These are phyloP conservation scores for Hippocampus abdominalis DNA, from an alignment of 2,113 vertebrate genomes.

Conservation along the genomic window DNA sequence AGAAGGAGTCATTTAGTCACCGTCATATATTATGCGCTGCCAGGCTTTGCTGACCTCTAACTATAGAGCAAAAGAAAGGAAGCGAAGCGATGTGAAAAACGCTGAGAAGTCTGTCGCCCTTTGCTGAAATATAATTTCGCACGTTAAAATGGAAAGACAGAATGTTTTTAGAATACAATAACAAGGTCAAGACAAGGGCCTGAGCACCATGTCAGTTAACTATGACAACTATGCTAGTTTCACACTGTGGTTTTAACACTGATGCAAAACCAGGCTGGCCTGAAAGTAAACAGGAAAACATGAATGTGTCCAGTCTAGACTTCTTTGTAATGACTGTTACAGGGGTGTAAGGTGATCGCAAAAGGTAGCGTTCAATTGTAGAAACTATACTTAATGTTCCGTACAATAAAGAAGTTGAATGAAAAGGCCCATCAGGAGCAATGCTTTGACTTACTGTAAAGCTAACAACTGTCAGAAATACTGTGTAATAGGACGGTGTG, in stretches of 20 bases:
- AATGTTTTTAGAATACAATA: constrained; percentile 27
- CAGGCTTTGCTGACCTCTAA: constrained; percentile 31
- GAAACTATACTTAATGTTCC: constrained; percentile 1
- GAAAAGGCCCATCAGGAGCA: not conserved
- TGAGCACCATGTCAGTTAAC: constrained; percentile 21
- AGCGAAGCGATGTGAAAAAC: constrained; percentile 24
- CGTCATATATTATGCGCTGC: constrained; percentile 21
- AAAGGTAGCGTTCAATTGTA: constrained; percentile 33
- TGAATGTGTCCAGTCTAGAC: constrained; percentile 23
- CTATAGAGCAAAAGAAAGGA: constrained; percentile 31
- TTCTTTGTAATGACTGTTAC: constrained; percentile 41
- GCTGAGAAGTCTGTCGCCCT: constrained; percentile 31
- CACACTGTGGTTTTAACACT: constrained; percentile 28
- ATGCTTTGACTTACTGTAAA: constrained; percentile 9
- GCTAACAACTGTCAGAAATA: constrained; percentile 14
- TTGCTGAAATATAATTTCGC: constrained; percentile 31
- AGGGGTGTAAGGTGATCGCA: constrained; percentile 26
- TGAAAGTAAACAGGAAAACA: constrained; percentile 42
- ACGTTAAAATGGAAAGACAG: not conserved
- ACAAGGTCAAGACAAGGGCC: constrained; percentile 10
- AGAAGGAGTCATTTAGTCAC: constrained; percentile 22
- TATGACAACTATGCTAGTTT: constrained; percentile 31
- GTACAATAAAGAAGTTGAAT: constrained; percentile 22
- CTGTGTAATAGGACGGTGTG: constrained; percentile 17
- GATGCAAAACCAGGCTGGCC: constrained; percentile 10